phyloP scores from a whole-genome alignment of 2,113 vertebrate species.

The Acrocephalus arundinaceus region DNA sequence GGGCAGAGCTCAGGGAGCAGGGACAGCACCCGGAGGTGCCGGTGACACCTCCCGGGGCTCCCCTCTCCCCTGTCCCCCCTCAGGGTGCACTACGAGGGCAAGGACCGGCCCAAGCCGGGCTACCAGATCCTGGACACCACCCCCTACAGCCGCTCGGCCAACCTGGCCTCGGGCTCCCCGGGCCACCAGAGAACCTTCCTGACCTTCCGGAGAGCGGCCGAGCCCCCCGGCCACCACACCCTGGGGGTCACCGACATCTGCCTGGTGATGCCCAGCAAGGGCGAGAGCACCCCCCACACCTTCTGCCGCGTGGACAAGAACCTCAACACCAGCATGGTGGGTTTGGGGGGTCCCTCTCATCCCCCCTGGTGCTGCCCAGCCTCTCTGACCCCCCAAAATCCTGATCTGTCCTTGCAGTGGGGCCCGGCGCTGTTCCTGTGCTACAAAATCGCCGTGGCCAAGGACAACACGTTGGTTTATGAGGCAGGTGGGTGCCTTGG shows the following conservation, averaged over 20 bases:
- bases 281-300: slow-evolving; percentile 89
- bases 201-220: slow-evolving; percentile 84
- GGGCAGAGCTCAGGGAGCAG: not conserved
- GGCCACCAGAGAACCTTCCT: slow-evolving; percentile 88
- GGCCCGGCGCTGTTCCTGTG: slow-evolving; percentile 88
- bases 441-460: slow-evolving; percentile 92
- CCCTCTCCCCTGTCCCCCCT: not conserved
- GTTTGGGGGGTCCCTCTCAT: not conserved
- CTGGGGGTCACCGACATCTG: slow-evolving; percentile 92
- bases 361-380: fast-evolving
- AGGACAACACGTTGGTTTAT: slow-evolving; percentile 86
- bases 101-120: slow-evolving; percentile 82
- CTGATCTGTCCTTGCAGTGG: slow-evolving; percentile 74
- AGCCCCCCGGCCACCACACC: slow-evolving; percentile 85
- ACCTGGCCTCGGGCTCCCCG: slow-evolving; percentile 82
- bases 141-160: slow-evolving; percentile 92
- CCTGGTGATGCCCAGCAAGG: slow-evolving; percentile 90
- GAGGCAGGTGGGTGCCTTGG: slow-evolving; percentile 69
- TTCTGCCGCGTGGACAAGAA: slow-evolving; percentile 90
- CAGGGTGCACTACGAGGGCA: slow-evolving; percentile 92
- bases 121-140: slow-evolving; percentile 89
- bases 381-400: not conserved
- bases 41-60: not conserved
- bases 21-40: not conserved
- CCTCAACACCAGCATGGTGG: slow-evolving; percentile 94